Evolutionary conservation across 92 coral and sea anemone species (phyloP).

Genomic region (Pocillopora grandis): DNA sequence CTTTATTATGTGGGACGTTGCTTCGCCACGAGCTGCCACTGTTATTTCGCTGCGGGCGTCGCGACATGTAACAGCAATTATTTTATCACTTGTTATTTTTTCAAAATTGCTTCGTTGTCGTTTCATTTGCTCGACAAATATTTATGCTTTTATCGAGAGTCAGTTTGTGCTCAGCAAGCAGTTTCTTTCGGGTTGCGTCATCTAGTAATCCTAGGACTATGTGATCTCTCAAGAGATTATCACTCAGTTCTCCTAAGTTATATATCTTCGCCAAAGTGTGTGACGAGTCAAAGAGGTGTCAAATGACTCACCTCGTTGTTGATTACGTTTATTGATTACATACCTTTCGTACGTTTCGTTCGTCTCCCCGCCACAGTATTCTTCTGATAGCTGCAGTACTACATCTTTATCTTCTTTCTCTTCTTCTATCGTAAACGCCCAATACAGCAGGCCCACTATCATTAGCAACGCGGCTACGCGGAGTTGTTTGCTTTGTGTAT

Average conservation of each 20-base stretch:
- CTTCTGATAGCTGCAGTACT: slow-evolving; percentile 19
- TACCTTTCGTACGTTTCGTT: no score
- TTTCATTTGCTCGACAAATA: slow-evolving; percentile 10
- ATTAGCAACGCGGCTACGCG: slow-evolving; percentile 24
- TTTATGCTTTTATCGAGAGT: slow-evolving; percentile 1
- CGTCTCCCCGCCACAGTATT: slow-evolving; percentile 1
- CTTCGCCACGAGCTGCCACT: neutral
- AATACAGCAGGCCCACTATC: slow-evolving; percentile 5
- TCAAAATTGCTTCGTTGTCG: slow-evolving; percentile 1
- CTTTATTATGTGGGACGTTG: neutral
- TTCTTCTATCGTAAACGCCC: slow-evolving; percentile 22
- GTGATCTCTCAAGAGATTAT: neutral
- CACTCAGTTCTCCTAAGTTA: neutral
- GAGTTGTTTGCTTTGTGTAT: slow-evolving; percentile 32
- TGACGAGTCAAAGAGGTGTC: no score
- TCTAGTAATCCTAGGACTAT: slow-evolving; percentile 3
- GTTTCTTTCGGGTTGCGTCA: neutral
- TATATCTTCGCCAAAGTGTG: no score
- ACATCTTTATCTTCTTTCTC: slow-evolving; percentile 26
- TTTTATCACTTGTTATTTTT: neutral
- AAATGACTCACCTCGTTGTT: neutral
- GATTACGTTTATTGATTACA: no score
- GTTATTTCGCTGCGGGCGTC: neutral
- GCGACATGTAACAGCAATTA: slow-evolving; percentile 6
- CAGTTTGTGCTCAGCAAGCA: neutral